Percentiles rank a stretch among this genome's conserved stretches.
Evolutionary conservation across 2,888 invertebrate genomes (phyloP).

Genomic region (Amiota communis): DNA sequence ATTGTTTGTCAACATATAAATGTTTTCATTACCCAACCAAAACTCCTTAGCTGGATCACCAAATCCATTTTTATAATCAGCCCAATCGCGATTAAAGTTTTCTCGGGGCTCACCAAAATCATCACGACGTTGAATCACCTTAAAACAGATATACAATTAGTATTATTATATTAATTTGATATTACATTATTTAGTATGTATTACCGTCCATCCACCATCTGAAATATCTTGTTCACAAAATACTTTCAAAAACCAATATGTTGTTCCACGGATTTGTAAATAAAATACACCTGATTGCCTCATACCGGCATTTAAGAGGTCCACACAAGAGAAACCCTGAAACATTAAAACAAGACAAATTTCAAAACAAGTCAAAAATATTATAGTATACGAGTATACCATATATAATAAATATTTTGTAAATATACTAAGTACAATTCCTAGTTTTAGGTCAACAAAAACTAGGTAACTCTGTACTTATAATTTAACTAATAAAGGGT

Average conservation of each 20-base stretch:
- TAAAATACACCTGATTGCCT: slow-evolving; percentile 90
- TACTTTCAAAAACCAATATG: slow-evolving; percentile 94
- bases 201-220: slow-evolving; percentile 95
- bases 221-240: slow-evolving; percentile 91
- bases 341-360: slow-evolving; percentile 58
- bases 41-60: slow-evolving; percentile 92
- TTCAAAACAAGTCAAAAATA: no score
- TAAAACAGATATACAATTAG: slow-evolving; percentile 17
- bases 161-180: background rate
- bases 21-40: slow-evolving; percentile 95
- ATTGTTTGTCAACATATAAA: slow-evolving; percentile 93
- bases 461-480: no score
- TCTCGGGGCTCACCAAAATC: slow-evolving; percentile 90
- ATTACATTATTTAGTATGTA: slow-evolving; percentile 55
- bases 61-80: slow-evolving; percentile 93
- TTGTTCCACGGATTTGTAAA: slow-evolving; percentile 90
- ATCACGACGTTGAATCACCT: slow-evolving; percentile 93
- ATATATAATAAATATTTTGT: no score
- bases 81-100: slow-evolving; percentile 94
- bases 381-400: no score
- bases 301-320: slow-evolving; percentile 89
- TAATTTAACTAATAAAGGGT: no score
- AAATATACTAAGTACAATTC: no score
- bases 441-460: no score
- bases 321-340: slow-evolving; percentile 92